Evolutionary conservation across 2,797 vertebrate genomes (phyloP).

Genomic region (Pangasius djambal): DNA sequence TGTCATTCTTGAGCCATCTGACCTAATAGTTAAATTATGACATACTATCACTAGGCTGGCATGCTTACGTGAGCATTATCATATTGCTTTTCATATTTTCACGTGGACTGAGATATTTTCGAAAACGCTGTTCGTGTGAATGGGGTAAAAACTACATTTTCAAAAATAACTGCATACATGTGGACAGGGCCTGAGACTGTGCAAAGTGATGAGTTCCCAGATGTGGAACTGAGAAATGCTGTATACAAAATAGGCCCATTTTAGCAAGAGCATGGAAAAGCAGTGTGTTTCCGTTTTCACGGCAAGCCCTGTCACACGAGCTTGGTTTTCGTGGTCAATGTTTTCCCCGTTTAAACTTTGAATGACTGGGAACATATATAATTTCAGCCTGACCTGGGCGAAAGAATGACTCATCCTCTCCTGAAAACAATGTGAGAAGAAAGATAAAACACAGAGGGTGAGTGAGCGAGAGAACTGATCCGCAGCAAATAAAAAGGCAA

Average conservation of each 20-base stretch:
- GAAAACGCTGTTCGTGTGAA: too few species aligned
- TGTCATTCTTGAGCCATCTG: background rate
- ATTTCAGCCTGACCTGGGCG: constrained; percentile 33
- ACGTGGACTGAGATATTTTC: background rate
- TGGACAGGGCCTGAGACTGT: background rate
- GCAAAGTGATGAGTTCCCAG: background rate
- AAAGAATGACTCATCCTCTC: constrained; percentile 33
- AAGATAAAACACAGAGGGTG: background rate
- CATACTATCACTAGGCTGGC: background rate
- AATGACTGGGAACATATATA: constrained; percentile 18
- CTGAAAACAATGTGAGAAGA: constrained; percentile 14
- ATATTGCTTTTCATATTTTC: background rate
- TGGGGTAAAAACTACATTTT: background rate
- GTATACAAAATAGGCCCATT: background rate
- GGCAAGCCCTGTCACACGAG: background rate
- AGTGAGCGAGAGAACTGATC: constrained; percentile 12
- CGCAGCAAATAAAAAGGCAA: background rate
- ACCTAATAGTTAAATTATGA: background rate
- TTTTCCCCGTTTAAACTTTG: background rate
- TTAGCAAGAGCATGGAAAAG: background rate
- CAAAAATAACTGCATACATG: background rate
- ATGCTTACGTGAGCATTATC: background rate
- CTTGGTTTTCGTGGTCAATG: constrained; percentile 5
- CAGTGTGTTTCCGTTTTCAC: background rate
- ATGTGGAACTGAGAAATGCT: background rate